These are phyloP conservation scores for Neopipo cinnamomea DNA, from an alignment of 2,113 vertebrate species.

Conservation along the genomic window DNA sequence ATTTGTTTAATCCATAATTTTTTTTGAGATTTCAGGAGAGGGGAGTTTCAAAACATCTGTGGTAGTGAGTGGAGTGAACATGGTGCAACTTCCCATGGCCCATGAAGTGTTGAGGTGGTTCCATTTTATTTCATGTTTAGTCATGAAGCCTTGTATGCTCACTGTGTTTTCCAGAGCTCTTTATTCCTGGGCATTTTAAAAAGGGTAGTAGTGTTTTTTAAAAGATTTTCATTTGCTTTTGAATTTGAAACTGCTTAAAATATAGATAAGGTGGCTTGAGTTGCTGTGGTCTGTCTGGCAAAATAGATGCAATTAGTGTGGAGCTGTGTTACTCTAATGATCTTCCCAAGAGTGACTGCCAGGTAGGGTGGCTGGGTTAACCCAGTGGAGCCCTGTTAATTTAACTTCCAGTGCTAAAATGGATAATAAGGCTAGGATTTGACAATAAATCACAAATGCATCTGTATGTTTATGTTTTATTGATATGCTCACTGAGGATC, in stretches of 20 bases:
- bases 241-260: background rate
- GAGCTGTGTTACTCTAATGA: background rate
- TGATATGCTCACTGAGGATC: background rate
- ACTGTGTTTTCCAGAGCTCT: background rate
- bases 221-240: background rate
- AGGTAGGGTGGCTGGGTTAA: background rate
- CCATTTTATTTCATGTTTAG: background rate
- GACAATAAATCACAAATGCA: background rate
- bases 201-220: background rate
- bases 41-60: background rate
- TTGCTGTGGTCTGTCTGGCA: background rate
- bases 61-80: background rate
- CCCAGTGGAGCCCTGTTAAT: background rate
- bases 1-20: background rate
- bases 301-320: background rate
- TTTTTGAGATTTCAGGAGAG: background rate
- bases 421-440: background rate
- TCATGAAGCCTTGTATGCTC: rapidly evolving
- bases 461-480: background rate
- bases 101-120: background rate
- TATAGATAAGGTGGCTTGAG: background rate
- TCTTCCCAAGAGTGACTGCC: background rate
- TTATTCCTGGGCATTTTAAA: background rate
- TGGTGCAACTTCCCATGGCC: background rate
- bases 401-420: background rate